phyloP scores from a whole-genome alignment of 2,888 invertebrate species.

The Lasius fuliginosus region DNA sequence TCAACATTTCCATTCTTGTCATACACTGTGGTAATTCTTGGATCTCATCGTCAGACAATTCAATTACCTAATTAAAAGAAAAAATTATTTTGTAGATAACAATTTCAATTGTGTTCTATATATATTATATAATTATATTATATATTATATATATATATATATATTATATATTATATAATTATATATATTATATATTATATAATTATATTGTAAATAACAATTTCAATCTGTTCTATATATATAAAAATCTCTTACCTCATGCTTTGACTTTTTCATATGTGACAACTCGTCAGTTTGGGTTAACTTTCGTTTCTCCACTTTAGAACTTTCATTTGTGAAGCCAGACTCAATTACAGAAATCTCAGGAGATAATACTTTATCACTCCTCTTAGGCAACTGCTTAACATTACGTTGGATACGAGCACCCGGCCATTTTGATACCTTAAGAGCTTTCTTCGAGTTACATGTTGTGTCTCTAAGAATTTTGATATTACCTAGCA shows the following conservation, averaged over 20 bases:
- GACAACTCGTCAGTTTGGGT: not conserved
- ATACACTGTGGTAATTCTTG: conserved; percentile 80
- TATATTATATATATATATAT: not conserved
- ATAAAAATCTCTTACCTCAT: conserved; percentile 71
- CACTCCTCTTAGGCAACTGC: conserved; percentile 81
- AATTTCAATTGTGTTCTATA: not conserved
- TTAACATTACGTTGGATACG: conserved; percentile 84
- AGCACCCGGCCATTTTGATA: conserved; percentile 79
- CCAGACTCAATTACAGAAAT: conserved; percentile 60
- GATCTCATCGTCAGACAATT: conserved; percentile 84
- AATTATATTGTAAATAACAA: too few species aligned
- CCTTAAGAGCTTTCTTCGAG: conserved; percentile 38
- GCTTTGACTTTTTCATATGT: conserved; percentile 73
- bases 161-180: too few species aligned
- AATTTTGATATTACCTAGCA: conserved; percentile 80
- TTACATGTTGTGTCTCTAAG: conserved; percentile 64
- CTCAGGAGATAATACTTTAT: conserved; percentile 70
- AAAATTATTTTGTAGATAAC: conserved; percentile 27
- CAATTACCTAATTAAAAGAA: conserved; percentile 79
- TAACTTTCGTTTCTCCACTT: conserved; percentile 47
- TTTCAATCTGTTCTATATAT: not conserved
- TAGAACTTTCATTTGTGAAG: conserved; percentile 10
- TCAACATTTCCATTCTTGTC: conserved; percentile 82
- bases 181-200: too few species aligned
- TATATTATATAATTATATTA: too few species aligned